phyloP scores from a whole-genome alignment of 2,113 vertebrate species.

The Vulpes vulpes region DNA sequence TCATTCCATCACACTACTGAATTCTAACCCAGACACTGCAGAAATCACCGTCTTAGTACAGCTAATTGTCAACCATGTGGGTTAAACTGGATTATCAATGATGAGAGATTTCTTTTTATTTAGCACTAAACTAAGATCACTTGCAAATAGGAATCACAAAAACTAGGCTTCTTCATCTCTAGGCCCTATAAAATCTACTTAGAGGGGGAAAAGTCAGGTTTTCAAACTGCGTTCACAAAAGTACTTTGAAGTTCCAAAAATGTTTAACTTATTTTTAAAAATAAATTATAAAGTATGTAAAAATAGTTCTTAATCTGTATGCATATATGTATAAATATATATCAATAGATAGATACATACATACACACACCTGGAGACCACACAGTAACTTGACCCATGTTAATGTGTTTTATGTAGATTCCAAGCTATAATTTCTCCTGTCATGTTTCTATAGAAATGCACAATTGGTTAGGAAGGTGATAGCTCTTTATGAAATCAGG shows the following conservation, averaged over 20 bases:
- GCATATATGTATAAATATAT: background rate
- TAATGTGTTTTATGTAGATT: background rate
- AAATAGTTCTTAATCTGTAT: background rate
- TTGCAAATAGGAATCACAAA: conserved; percentile 35
- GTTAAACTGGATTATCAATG: background rate
- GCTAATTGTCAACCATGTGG: background rate
- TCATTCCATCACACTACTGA: background rate
- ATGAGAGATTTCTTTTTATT: conserved; percentile 11
- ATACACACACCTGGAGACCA: background rate
- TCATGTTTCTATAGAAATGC: background rate
- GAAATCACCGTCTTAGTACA: background rate
- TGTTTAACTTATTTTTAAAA: conserved; percentile 1
- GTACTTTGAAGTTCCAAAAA: background rate
- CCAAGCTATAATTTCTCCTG: background rate
- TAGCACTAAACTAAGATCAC: background rate
- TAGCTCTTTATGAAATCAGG: background rate
- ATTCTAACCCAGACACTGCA: background rate
- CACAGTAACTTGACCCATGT: background rate
- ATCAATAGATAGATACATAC: background rate
- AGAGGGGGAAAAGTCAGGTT: background rate
- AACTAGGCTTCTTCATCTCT: background rate
- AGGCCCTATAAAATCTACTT: background rate
- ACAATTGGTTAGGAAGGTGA: background rate
- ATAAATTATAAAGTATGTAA: background rate
- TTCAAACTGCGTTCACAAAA: background rate